A percentile compares a stretch with the other conserved stretches of the same genome.
These are phyloP conservation scores for Trichopria drosophilae DNA, from an alignment of 2,888 invertebrate genomes.

Conservation along the genomic window DNA sequence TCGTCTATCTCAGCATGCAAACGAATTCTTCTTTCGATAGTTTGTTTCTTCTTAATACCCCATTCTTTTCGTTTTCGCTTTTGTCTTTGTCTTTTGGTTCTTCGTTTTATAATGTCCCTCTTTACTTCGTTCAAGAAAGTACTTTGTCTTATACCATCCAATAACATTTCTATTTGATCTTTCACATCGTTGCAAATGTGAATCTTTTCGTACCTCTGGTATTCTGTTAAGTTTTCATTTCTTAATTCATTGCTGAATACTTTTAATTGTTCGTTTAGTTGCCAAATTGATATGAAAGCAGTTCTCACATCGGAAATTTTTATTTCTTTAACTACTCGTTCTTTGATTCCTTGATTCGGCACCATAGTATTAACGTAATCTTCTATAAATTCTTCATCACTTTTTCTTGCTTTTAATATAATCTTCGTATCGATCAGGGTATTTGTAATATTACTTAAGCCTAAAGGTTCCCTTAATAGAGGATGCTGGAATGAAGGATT, in stretches of 20 bases:
- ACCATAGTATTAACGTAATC: conserved; percentile 36
- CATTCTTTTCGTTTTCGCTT: conserved; percentile 61
- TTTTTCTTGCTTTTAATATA: conserved; percentile 35
- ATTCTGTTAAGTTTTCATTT: conserved; percentile 59
- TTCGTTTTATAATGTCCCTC: conserved; percentile 45
- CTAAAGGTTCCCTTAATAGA: too few relatives aligned
- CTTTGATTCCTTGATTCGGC: conserved; percentile 33
- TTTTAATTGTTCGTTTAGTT: conserved; percentile 54
- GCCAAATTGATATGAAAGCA: conserved; percentile 48
- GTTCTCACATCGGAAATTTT: conserved; percentile 55
- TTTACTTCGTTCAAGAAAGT: conserved; percentile 35
- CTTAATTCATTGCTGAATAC: conserved; percentile 58
- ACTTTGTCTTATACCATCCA: conserved; percentile 59
- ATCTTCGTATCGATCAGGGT: conserved; percentile 4
- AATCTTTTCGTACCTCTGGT: conserved; percentile 64
- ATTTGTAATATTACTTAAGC: too few relatives aligned
- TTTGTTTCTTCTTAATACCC: conserved; percentile 54
- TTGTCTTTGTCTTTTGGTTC: conserved; percentile 60
- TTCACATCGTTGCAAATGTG: conserved; percentile 61
- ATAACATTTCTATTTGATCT: conserved; percentile 58
- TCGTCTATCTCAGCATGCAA: conserved; percentile 68
- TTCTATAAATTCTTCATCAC: conserved; percentile 42
- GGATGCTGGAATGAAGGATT: too few relatives aligned
- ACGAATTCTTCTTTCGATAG: conserved; percentile 58
- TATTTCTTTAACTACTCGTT: conserved; percentile 35